Base-by-base conservation (phyloP, 23 tunicate species). In the Halocynthia roretzi region DNA sequence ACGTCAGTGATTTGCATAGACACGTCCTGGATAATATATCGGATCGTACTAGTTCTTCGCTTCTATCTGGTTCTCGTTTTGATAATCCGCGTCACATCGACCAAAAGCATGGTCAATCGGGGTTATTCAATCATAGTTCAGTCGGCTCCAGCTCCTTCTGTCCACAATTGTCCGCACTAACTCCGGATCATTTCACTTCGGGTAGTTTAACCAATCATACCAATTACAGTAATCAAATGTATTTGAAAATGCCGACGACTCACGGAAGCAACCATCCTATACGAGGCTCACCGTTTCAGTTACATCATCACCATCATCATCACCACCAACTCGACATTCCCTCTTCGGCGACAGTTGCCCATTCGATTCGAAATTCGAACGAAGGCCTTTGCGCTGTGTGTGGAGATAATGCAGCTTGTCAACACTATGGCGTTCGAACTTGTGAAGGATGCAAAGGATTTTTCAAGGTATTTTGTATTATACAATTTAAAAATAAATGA, bases 361-460 rank as follows among this genome's bases (percentile, higher is more conserved):
- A 53, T 54, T 20, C 78, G 8, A 51, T 49, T 48, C 61, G 86
- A 67, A 80, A 93, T 7, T 75, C 85, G 22, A 93, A 83, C 65
- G 98, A 93, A 71, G 94, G 98, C 9, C 64, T 93, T 8, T 93
- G 98, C 53, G 98, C 98, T 12, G 98, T 93, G 5, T 93, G 98
- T 53, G 98, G 98, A 5, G 98, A 93, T 77, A 86, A 87, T 69
- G 98, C 98, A 6, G 98, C 98, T 14, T 93, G 98, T 63, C 98
- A 93, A 60, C 98, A 93, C 68, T 93, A 93, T 63, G 98, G 98
- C 17, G 98, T 93, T 14, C 76, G 98, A 61, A 93, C 98, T 14
- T 93, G 98, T 77, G 98, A 93, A 67, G 98, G 98, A 53, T 93
- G 98, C 86, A 93, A 93, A 80, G 98, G 98, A n/a, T 93, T 93